phyloP scores from a whole-genome alignment of 2,888 invertebrate genomes.

The Corbicula japonica region DNA sequence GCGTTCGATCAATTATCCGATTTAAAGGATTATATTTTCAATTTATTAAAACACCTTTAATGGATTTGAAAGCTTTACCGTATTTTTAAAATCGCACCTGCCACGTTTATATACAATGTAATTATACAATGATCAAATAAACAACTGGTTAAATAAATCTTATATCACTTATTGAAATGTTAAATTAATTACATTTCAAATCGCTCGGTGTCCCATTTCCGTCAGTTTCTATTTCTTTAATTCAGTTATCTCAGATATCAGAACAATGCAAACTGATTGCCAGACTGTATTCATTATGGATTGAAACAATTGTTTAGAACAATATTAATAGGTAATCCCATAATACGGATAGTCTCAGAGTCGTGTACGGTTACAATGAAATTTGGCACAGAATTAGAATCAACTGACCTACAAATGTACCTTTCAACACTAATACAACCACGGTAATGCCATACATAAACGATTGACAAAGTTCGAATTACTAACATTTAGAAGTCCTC shows the following conservation, averaged over 20 bases:
- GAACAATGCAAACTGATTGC: background rate
- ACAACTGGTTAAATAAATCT: too few species aligned
- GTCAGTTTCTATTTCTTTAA: conserved; percentile 19
- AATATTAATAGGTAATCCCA: conserved; percentile 12
- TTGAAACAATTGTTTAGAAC: conserved; percentile 10
- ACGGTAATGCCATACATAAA: too few species aligned
- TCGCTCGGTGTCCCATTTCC: background rate
- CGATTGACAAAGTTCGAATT: too few species aligned
- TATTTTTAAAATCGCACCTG: too few species aligned
- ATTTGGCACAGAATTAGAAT: conserved; percentile 14
- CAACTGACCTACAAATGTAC: background rate
- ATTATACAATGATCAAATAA: too few species aligned
- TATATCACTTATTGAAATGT: conserved; percentile 7
- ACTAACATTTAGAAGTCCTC: too few species aligned
- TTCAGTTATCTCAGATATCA: background rate
- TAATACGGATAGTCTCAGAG: background rate
- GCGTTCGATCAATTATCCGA: too few species aligned
- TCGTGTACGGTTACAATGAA: conserved; percentile 2
- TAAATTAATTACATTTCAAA: background rate
- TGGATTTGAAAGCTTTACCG: too few species aligned
- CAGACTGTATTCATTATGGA: conserved; percentile 1
- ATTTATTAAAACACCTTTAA: too few species aligned
- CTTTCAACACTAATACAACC: too few species aligned
- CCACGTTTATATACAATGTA: too few species aligned
- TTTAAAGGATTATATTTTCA: too few species aligned